These are phyloP conservation scores for Crossocerus cetratus DNA, from an alignment of 2,888 invertebrate species.

Conservation along the genomic window DNA sequence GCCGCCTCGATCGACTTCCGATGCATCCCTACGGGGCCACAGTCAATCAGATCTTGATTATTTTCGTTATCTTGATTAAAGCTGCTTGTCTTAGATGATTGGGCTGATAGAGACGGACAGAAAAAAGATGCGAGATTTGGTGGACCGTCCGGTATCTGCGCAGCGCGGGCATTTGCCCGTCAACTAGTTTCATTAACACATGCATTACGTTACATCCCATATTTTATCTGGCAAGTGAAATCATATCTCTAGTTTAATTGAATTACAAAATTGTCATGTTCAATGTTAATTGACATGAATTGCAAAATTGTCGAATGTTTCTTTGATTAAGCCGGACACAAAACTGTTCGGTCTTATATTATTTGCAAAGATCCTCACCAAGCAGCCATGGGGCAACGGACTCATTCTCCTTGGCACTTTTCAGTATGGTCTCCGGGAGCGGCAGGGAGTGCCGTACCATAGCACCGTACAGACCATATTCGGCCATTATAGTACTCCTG, in stretches of 20 bases:
- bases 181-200: too few species aligned
- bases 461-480: conserved; percentile 99
- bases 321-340: too few species aligned
- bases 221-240: too few species aligned
- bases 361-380: conserved; percentile 83
- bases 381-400: conserved; percentile 99
- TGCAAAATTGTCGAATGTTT: too few species aligned
- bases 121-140: conserved; percentile 67
- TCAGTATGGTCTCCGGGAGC: conserved; percentile 98
- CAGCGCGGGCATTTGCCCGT: not conserved
- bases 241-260: too few species aligned
- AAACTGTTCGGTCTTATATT: not conserved
- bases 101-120: conserved; percentile 77
- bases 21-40: conserved; percentile 93
- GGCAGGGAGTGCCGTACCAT: conserved; percentile 99
- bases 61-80: conserved; percentile 77
- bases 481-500: conserved; percentile 99
- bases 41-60: conserved; percentile 77
- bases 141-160: conserved; percentile 45
- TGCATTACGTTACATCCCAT: too few species aligned
- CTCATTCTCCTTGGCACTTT: conserved; percentile 97
- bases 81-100: conserved; percentile 77
- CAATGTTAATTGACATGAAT: not conserved
- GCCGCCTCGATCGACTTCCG: conserved; percentile 98
- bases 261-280: too few species aligned